Evolutionary conservation across 2,113 vertebrate species (phyloP).

Genomic region (Circaetus gallicus): DNA sequence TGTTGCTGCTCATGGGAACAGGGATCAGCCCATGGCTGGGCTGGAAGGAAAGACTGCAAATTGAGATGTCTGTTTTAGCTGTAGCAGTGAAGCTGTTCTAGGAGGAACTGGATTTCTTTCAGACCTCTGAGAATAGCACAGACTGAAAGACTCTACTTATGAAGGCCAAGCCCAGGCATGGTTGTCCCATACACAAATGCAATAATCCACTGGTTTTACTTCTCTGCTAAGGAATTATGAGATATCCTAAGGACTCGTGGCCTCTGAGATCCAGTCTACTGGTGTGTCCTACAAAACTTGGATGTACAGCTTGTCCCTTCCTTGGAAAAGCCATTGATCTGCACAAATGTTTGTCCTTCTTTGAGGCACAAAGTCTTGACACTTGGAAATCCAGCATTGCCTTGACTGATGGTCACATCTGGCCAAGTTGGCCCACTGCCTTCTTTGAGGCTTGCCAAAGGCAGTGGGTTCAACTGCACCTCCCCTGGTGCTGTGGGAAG

Average conservation of each 20-base stretch:
- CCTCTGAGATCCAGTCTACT: background rate
- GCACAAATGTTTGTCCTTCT: background rate
- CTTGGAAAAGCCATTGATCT: background rate
- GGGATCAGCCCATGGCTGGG: background rate
- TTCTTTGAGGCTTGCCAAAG: background rate
- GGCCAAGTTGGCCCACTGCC: background rate
- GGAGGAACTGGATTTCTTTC: background rate
- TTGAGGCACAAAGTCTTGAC: background rate
- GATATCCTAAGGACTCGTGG: background rate
- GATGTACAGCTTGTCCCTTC: background rate
- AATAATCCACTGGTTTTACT: background rate
- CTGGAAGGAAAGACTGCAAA: background rate
- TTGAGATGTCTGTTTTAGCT: background rate
- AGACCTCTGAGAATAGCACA: background rate
- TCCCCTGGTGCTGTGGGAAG: background rate
- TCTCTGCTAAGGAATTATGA: background rate
- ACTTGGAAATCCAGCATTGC: background rate
- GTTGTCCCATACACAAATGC: background rate
- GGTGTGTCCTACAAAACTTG: background rate
- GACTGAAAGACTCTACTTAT: background rate
- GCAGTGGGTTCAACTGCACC: background rate
- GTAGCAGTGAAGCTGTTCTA: background rate
- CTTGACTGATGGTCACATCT: conserved; percentile 48
- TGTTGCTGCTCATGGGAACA: background rate
- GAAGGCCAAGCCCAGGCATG: background rate